Base-by-base conservation (phyloP, 1,140 invertebrate species). In the Neocloeon triangulifer region DNA sequence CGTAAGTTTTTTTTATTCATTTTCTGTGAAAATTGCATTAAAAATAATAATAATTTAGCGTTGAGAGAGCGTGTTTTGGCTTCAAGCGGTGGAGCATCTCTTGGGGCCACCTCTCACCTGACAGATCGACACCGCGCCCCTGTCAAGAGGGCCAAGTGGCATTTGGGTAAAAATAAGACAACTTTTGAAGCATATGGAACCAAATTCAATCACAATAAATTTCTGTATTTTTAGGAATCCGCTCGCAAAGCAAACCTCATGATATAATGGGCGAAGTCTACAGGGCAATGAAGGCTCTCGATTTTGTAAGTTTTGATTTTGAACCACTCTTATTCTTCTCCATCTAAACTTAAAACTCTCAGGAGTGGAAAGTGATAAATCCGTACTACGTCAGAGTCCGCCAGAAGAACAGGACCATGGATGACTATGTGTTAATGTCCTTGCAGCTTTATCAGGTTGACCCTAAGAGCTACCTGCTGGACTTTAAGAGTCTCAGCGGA, bases 191-290 rank as follows among this genome's bases (percentile, higher is more conserved):
- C n/a, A n/a, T n/a, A n/a, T n/a, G n/a, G n/a, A n/a, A n/a, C n/a
- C n/a, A n/a, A 10, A 2, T 29, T 3, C 3, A 29, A n/a, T n/a
- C n/a, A n/a, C n/a, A 29, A 10, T 29, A 12, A 8, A 12, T 8
- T 3, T 9, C 30, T 26, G 35, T 40, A 35, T 34, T 48, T 44
- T 7, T 40, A 63, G 84, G 88, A 34, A 99, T 99, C 39, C 62
- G 95, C 37, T 98, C 92, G 9, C 95, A 99, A 55, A 96, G 88
- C 47, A 94, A 94, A 52, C 91, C 91, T 2, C 85, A 91, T 48
- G 95, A 99, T 56, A 99, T 99, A 14, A 99, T 99, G 95, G 79
- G 92, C 53, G 95, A 99, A 63, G 94, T 99, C 2, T 99, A 95
- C 52, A 66, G 89, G 41, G 94, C 94, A 10, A 98, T 99, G 94